Conservation (phyloP, 2,113 vertebrate genomes). For the Hippopotamus amphibius region DNA sequence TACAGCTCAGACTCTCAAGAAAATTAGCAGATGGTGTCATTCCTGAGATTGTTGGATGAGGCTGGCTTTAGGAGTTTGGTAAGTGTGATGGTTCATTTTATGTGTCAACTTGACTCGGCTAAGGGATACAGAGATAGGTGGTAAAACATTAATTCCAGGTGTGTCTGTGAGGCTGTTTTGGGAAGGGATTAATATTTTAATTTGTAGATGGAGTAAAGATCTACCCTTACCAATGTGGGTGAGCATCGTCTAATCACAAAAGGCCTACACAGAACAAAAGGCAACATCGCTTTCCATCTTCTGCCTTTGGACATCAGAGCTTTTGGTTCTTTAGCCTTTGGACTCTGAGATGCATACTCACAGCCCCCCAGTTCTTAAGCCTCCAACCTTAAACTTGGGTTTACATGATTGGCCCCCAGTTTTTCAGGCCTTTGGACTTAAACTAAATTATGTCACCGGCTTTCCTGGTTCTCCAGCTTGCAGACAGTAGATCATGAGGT, state of each 20-base stretch:
- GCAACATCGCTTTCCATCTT: neutral
- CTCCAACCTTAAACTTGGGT: neutral
- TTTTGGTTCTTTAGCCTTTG: neutral
- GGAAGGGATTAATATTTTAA: neutral
- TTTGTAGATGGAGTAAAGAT: neutral
- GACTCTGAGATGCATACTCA: neutral
- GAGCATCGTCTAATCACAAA: neutral
- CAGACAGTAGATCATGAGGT: neutral
- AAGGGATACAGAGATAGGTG: neutral
- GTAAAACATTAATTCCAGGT: neutral
- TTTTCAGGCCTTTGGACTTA: neutral
- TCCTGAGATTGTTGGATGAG: neutral
- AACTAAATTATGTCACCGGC: neutral
- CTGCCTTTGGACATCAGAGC: neutral
- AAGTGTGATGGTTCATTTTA: neutral
- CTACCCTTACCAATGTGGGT: neutral
- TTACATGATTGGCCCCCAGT: neutral
- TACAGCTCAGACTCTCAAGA: neutral
- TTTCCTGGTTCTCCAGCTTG: neutral
- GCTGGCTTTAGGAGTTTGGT: neutral
- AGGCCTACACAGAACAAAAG: neutral
- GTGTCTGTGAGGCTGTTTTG: neutral
- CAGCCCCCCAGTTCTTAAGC: neutral
- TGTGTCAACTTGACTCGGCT: neutral
- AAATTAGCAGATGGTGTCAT: neutral